These are phyloP conservation scores for Ophioninae sp. DNA, from an alignment of 2,888 invertebrate genomes.

Conservation along the genomic window DNA sequence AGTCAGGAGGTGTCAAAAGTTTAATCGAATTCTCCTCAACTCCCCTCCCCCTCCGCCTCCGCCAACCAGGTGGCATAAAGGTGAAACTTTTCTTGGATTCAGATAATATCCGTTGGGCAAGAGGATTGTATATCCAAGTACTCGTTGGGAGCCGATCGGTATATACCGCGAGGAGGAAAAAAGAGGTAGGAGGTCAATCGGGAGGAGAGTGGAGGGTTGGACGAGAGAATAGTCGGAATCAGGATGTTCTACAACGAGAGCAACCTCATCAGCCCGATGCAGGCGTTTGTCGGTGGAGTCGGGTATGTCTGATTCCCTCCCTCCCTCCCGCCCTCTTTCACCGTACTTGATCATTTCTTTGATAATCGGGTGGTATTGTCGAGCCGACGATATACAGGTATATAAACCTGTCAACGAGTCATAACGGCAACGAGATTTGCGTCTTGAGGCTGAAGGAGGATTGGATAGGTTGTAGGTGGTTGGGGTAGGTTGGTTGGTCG, in stretches of 20 bases:
- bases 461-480: too few relatives aligned
- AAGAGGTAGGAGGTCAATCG: constrained; percentile 27
- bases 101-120: constrained; percentile 9
- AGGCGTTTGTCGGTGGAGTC: constrained; percentile 72
- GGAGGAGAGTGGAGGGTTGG: constrained; percentile 28
- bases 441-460: constrained; percentile 5
- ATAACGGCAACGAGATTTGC: constrained; percentile 24
- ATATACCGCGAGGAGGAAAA: background rate
- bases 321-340: constrained; percentile 49
- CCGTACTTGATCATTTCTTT: constrained; percentile 72
- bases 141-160: constrained; percentile 4
- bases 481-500: background rate
- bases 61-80: background rate
- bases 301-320: constrained; percentile 61
- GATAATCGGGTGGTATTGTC: constrained; percentile 71
- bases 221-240: constrained; percentile 56
- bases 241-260: constrained; percentile 76
- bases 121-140: constrained; percentile 13
- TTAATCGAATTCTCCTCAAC: background rate
- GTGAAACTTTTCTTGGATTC: background rate
- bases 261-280: constrained; percentile 73
- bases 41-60: too few relatives aligned
- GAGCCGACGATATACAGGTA: constrained; percentile 31
- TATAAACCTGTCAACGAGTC: constrained; percentile 4
- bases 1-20: background rate